Evolutionary conservation across 2,888 invertebrate genomes (phyloP).

Genomic region (Lapara coniferarum): DNA sequence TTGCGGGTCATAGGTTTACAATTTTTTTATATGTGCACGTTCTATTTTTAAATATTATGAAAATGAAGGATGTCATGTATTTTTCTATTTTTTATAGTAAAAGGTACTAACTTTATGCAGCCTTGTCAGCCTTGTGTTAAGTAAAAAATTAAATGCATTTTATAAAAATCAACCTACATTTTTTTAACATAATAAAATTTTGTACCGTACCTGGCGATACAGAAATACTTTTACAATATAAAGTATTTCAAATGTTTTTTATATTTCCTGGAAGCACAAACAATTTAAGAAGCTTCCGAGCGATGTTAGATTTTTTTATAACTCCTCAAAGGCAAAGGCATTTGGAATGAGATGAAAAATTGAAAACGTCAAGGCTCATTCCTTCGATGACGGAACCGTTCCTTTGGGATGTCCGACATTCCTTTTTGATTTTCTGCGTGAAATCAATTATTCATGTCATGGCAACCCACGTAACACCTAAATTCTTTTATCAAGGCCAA

Average conservation of each 20-base stretch:
- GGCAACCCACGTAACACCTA: constrained; percentile 18
- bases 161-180: background rate
- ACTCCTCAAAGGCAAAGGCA: constrained; percentile 15
- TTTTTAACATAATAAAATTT: background rate
- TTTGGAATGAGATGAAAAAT: constrained; percentile 11
- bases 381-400: constrained; percentile 15
- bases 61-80: background rate
- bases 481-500: constrained; percentile 19
- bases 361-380: constrained; percentile 18
- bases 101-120: background rate
- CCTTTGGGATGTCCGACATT: constrained; percentile 10
- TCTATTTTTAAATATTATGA: constrained; percentile 5
- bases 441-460: constrained; percentile 16
- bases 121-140: background rate
- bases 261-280: background rate
- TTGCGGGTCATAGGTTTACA: constrained; percentile 3
- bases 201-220: background rate
- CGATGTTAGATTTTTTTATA: constrained; percentile 9
- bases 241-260: background rate
- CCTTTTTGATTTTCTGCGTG: constrained; percentile 19
- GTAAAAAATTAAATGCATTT: too few species aligned
- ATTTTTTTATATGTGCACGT: background rate
- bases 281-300: constrained; percentile 7
- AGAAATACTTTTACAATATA: background rate
- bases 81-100: background rate